Conservation (phyloP, 2,888 invertebrate species). For the Rhopalosiphum nymphaeae region DNA sequence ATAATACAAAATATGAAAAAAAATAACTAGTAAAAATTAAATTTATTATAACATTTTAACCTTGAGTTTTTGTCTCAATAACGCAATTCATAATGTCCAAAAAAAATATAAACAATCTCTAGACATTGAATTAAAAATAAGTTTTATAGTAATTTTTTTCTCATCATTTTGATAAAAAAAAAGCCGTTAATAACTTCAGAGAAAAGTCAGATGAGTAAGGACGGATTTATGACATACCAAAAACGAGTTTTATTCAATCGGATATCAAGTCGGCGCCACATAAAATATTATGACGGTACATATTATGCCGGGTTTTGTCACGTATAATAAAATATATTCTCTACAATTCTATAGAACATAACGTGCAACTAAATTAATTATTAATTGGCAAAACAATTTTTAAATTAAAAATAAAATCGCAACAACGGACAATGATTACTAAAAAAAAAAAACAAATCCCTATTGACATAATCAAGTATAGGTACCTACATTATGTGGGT, state of each 20-base stretch:
- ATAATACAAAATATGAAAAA: background rate
- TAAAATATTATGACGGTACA: conserved; percentile 20
- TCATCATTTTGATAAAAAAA: background rate
- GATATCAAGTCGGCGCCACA: conserved; percentile 41
- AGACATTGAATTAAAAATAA: conserved; percentile 20
- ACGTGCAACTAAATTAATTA: background rate
- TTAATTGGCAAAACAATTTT: background rate
- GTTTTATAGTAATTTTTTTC: background rate
- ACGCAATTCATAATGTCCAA: background rate
- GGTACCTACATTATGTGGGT: background rate
- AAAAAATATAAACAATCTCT: background rate
- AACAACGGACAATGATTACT: background rate
- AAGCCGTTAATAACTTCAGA: background rate
- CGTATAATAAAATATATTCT: background rate
- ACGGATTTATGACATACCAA: conserved; percentile 13
- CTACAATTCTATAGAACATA: background rate
- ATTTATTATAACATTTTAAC: background rate
- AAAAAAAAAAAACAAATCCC: background rate
- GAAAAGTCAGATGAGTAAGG: background rate
- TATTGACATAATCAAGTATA: background rate
- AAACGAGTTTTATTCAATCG: conserved; percentile 49
- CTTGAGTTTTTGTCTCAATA: background rate
- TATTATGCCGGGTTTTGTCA: background rate
- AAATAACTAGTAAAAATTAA: background rate
- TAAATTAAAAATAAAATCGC: background rate